phyloP scores from a whole-genome alignment of 2,797 vertebrate species.

The Harpagifer antarcticus region DNA sequence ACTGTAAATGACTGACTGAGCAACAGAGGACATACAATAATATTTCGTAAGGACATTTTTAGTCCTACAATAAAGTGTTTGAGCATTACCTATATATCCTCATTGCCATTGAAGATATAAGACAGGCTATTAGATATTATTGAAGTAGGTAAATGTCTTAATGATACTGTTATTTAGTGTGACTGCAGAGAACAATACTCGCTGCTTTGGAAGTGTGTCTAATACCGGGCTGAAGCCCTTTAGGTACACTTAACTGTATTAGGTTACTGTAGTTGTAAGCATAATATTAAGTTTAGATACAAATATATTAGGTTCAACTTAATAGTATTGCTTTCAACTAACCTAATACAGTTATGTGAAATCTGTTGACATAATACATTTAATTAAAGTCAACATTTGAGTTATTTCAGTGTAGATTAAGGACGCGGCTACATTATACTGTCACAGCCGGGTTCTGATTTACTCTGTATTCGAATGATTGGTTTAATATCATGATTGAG shows the following conservation, averaged over 20 bases:
- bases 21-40: not conserved
- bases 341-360: too few species aligned
- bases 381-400: too few species aligned
- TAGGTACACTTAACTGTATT: not conserved
- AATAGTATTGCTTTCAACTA: too few species aligned
- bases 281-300: too few species aligned
- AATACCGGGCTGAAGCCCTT: slow-evolving; percentile 18
- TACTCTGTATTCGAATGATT: not conserved
- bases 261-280: too few species aligned
- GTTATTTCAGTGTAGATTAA: not conserved
- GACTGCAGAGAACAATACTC: slow-evolving; percentile 26
- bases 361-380: too few species aligned
- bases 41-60: not conserved
- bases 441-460: not conserved
- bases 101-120: slow-evolving; percentile 9
- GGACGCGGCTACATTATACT: not conserved
- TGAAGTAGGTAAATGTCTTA: not conserved
- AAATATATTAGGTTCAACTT: too few species aligned
- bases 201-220: slow-evolving; percentile 8
- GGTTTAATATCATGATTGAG: slow-evolving; percentile 11
- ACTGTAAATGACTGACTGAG: slow-evolving; percentile 33
- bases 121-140: slow-evolving; percentile 3
- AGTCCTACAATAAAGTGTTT: not conserved
- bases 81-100: not conserved
- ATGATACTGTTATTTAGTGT: not conserved